Evolutionary conservation across 2,113 vertebrate species (phyloP).

Genomic region (Siniperca knerii): DNA sequence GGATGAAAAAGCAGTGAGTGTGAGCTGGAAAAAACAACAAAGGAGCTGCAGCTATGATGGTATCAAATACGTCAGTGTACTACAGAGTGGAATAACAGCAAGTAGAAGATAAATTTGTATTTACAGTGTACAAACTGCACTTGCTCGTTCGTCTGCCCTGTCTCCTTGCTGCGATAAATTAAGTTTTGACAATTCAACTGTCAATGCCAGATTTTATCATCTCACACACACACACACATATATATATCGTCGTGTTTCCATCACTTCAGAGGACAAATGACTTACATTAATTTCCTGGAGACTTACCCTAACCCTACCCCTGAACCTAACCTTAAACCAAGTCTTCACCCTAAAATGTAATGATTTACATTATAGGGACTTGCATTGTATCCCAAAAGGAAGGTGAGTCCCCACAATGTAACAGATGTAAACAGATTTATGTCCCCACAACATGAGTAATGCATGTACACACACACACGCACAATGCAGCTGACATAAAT

Average conservation of each 20-base stretch:
- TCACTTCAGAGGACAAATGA: too few species aligned
- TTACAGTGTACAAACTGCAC: not conserved
- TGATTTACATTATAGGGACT: too few species aligned
- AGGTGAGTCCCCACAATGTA: too few species aligned
- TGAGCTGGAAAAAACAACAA: conserved; percentile 26
- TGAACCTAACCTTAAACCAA: too few species aligned
- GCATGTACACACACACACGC: too few species aligned
- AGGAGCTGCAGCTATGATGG: conserved; percentile 16
- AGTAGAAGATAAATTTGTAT: not conserved
- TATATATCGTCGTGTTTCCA: too few species aligned
- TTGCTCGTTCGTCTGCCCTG: not conserved
- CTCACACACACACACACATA: not conserved
- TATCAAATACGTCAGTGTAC: not conserved
- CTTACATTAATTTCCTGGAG: too few species aligned
- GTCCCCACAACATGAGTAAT: too few species aligned
- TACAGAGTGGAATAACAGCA: not conserved
- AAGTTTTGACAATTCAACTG: not conserved
- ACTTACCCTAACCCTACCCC: too few species aligned
- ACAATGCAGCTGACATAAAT: conserved; percentile 34
- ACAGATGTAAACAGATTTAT: too few species aligned
- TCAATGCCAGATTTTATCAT: not conserved
- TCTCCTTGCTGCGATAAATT: not conserved
- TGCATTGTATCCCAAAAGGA: too few species aligned
- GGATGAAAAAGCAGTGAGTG: conserved; percentile 27
- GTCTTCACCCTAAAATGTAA: too few species aligned